Percentiles rank a stretch among this genome's conserved stretches.
Evolutionary conservation across 2,797 vertebrate species (phyloP).

Genomic region (Alcedo quadribrachys): DNA sequence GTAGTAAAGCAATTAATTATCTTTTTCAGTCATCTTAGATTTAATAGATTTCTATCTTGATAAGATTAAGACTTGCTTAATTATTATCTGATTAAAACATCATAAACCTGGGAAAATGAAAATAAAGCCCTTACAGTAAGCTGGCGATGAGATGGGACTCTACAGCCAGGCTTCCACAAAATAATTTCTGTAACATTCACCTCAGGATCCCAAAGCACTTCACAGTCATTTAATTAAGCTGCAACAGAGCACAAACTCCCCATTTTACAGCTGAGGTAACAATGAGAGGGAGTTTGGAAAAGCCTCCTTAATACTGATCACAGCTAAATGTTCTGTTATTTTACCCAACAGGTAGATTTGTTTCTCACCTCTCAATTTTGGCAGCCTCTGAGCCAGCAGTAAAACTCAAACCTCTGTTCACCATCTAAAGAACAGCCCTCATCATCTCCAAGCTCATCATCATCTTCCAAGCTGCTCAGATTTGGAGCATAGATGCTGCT

Average conservation of each 20-base stretch:
- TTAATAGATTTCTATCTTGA: conserved; percentile 14
- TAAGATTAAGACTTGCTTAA: conserved; percentile 54
- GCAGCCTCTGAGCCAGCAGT: not conserved
- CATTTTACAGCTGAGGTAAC: conserved; percentile 51
- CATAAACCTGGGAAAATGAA: conserved; percentile 55
- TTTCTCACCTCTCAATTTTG: not conserved
- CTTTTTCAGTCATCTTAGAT: not conserved
- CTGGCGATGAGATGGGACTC: conserved; percentile 15
- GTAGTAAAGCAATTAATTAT: conserved; percentile 26
- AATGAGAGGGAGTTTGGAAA: conserved; percentile 1
- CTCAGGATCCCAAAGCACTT: conserved; percentile 53
- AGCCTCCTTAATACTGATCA: conserved; percentile 4
- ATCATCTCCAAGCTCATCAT: not conserved
- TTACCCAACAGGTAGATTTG: not conserved
- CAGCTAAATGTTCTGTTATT: not conserved
- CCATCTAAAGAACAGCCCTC: not conserved
- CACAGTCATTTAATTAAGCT: conserved; percentile 56
- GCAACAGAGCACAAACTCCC: conserved; percentile 42
- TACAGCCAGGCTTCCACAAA: conserved; percentile 17
- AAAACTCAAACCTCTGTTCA: not conserved
- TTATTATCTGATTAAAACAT: conserved; percentile 58
- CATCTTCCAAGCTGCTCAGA: not conserved
- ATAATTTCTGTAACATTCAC: conserved; percentile 43
- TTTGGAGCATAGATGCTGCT: not conserved
- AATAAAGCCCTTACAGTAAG: conserved; percentile 33